Base-by-base conservation (phyloP, 2,113 vertebrate species). In the Galbula dea region DNA sequence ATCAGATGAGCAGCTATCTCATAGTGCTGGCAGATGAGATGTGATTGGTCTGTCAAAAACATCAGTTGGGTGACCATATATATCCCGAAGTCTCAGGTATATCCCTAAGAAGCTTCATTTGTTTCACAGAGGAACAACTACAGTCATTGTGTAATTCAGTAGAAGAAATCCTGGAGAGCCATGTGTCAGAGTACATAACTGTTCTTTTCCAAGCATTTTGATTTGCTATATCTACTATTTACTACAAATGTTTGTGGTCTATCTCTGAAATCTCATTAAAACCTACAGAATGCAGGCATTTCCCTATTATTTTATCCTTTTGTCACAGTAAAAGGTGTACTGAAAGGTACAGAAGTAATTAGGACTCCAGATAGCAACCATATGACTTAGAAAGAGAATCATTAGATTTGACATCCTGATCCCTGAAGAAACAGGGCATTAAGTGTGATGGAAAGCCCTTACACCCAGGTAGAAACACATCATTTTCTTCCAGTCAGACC, bases 391-490 rank as follows among this genome's bases (percentile, higher is more conserved):
- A 66, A 61, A 73, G 43, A 63, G 32, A 82, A 72, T 59, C 2
- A 15, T 46, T 46, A n/a, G 5, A 30, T 73, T 65, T 58, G 7
- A n/a, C 14, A 26, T 2, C 7, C n/a, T 36, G 41, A 26, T 21
- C 11, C 12, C 8, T 22, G 22, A 71, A 89, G 49, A 67, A 91
- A 29, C 9, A 36, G 12, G 22, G 30, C 80, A 81, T 73, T 83
- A 84, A 46, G 16, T 0, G 0, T 10, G 10, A 41, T 0, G 2
- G 32, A 46, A 75, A 7, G 11, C 0, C 0, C 34, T 81, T 77
- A 32, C 7, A 71, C 17, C 3, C 4, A 37, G 51, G 18, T 9
- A 81, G 34, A 89, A 78, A 15, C 14, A 54, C 0, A 0, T 32
- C 1, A 13, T 62, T 78, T 83, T 78, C 36, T 59, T 55, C 27